These are phyloP conservation scores for Enteromius argenteus DNA, from an alignment of 2,797 vertebrate species.

Conservation along the genomic window DNA sequence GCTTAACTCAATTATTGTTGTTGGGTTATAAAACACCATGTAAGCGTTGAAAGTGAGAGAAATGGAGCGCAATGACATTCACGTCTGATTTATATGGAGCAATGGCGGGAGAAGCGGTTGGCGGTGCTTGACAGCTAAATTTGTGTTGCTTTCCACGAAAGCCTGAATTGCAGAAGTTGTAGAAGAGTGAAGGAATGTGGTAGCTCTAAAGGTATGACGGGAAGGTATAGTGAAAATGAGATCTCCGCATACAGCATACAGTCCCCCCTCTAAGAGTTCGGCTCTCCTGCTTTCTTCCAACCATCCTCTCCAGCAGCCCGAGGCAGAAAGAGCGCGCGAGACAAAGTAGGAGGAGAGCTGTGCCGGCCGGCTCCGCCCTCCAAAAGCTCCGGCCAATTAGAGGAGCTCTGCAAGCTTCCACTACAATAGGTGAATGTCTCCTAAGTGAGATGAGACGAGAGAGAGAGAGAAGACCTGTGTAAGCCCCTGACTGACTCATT, in stretches of 20 bases:
- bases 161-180: background rate
- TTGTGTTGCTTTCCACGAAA: background rate
- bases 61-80: constrained; percentile 23
- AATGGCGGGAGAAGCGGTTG: constrained; percentile 20
- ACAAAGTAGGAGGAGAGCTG: constrained; percentile 53
- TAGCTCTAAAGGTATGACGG: constrained; percentile 2
- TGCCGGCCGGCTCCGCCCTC: constrained; percentile 71
- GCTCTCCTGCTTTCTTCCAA: constrained; percentile 13
- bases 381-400: constrained; percentile 80
- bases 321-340: constrained; percentile 33
- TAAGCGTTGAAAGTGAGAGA: background rate
- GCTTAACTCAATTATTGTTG: constrained; percentile 39
- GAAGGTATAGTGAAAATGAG: background rate
- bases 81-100: constrained; percentile 14
- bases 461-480: constrained; percentile 70
- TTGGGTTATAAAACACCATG: constrained; percentile 46
- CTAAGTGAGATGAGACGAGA: constrained; percentile 66
- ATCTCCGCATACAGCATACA: background rate
- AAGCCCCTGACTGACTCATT: constrained; percentile 55
- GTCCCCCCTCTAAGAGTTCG: background rate
- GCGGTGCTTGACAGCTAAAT: background rate
- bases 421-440: constrained; percentile 86
- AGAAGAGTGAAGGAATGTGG: constrained; percentile 10
- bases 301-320: constrained; percentile 41
- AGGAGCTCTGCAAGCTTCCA: constrained; percentile 70